Evolutionary conservation across 2,113 vertebrate genomes (phyloP), one percentile per base, ranked within the genome.

Genomic region (Mormoops blainvillei): DNA sequence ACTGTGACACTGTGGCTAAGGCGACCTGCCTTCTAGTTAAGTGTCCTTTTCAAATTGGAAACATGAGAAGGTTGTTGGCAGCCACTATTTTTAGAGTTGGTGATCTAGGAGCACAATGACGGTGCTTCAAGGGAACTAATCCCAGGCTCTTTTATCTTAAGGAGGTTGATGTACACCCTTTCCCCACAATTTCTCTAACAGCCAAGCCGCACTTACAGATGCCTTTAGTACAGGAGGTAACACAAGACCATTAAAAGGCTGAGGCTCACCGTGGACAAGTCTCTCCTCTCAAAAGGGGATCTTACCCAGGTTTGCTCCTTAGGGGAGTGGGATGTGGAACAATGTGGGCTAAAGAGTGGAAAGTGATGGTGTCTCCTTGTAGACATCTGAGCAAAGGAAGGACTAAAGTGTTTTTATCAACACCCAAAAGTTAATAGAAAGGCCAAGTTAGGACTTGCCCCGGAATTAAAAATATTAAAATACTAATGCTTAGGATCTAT

Each of bases 31-130:
- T 90, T 94, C 63, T 96, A 84, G 87, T 73, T 87, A 76, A 88
- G 70, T 86, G 68, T 73, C 10, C 9, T 96, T 92, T 96, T 78
- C 76, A 89, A 87, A 87, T 65, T 65, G n/a, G 94, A 95, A 95
- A 91, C 43, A 45, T 52, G 92, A 94, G 97, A 89, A 94, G 54
- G 50, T 78, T 94, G 26, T 83, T 0, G 10, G 87, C 22, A 83
- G 87, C 41, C 76, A 48, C 68, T 96, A 73, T 94, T 96, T 95
- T 94, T 90, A 88, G 87, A 94, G 48, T 68, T 45, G 33, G 56
- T 78, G n/a, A 52, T 86, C 22, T 38, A 43, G 48, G 45, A 89
- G 26, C 73, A 93, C 41, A 94, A 31, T 63, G 28, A 63, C 77
- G 31, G 20, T 86, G 70, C 38, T 94, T 93, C 20, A 54, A 63